phyloP scores from a whole-genome alignment of 2,113 vertebrate species.

The Camelus dromedarius region DNA sequence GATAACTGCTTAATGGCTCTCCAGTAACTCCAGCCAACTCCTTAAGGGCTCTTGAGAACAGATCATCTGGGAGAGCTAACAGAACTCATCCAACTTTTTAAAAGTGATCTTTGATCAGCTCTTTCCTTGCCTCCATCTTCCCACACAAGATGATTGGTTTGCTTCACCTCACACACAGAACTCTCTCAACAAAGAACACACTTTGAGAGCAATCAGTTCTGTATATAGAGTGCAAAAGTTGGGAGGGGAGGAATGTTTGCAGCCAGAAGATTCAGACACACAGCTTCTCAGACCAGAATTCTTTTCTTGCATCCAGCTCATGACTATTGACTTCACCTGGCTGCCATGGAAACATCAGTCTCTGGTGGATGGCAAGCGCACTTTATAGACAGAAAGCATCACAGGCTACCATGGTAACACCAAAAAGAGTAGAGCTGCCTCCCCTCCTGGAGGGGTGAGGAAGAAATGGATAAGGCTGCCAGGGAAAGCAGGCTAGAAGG shows the following conservation, averaged over 20 bases:
- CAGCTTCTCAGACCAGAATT: slow-evolving; percentile 55
- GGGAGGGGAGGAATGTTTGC: background rate
- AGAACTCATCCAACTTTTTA: slow-evolving; percentile 69
- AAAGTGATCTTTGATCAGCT: slow-evolving; percentile 54
- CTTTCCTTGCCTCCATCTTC: slow-evolving; percentile 12
- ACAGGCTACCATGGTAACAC: slow-evolving; percentile 79
- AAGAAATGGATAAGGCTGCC: slow-evolving; percentile 40
- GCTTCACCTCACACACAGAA: slow-evolving; percentile 26
- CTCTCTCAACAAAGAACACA: slow-evolving; percentile 15
- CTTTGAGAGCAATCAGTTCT: background rate
- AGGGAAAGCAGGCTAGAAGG: slow-evolving; percentile 20
- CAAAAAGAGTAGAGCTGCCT: slow-evolving; percentile 61
- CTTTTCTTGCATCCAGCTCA: slow-evolving; percentile 58
- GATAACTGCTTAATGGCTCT: slow-evolving; percentile 80
- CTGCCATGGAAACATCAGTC: slow-evolving; percentile 77
- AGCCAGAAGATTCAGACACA: slow-evolving; percentile 39
- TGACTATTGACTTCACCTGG: slow-evolving; percentile 77
- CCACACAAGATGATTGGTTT: background rate
- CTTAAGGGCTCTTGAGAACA: slow-evolving; percentile 58
- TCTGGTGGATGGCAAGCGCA: slow-evolving; percentile 67
- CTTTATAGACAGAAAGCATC: slow-evolving; percentile 65
- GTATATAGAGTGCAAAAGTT: background rate
- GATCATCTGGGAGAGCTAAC: slow-evolving; percentile 63
- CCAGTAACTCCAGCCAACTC: slow-evolving; percentile 65
- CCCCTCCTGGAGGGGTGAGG: slow-evolving; percentile 39